Conservation (phyloP, 2,888 invertebrate species). For the Drosophila emarginata region DNA sequence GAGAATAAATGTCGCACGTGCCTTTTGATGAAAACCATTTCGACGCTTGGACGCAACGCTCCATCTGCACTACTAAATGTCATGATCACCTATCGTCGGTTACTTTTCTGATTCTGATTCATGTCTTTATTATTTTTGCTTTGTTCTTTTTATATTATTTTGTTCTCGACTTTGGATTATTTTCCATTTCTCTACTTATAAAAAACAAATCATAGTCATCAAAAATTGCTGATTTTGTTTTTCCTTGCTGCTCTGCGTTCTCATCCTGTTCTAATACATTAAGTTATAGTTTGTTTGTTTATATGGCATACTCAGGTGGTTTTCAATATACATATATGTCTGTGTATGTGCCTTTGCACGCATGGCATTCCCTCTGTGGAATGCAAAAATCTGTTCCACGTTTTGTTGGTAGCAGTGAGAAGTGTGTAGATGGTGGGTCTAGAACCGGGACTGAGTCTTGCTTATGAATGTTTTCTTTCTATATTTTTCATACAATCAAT, state of each 20-base stretch:
- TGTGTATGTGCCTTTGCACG: background rate
- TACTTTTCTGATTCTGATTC: slow-evolving; percentile 57
- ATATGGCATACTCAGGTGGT: slow-evolving; percentile 68
- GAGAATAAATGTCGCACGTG: slow-evolving; percentile 54
- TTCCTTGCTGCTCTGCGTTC: background rate
- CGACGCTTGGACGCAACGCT: slow-evolving; percentile 56
- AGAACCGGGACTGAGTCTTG: background rate
- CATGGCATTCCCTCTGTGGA: slow-evolving; percentile 31
- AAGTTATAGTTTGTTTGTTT: slow-evolving; percentile 23
- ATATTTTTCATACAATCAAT: background rate
- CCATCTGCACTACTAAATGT: slow-evolving; percentile 57
- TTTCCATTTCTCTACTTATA: slow-evolving; percentile 10
- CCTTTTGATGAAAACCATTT: slow-evolving; percentile 60
- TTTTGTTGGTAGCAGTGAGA: slow-evolving; percentile 12
- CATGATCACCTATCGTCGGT: slow-evolving; percentile 58
- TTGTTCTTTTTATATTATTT: slow-evolving; percentile 43
- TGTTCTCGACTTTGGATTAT: slow-evolving; percentile 20
- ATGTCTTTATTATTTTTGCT: slow-evolving; percentile 44
- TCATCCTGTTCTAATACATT: slow-evolving; percentile 5
- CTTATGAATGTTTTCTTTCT: slow-evolving; percentile 46
- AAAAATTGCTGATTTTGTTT: slow-evolving; percentile 19
- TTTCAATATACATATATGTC: slow-evolving; percentile 20
- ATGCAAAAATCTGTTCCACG: slow-evolving; percentile 64
- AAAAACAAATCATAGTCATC: slow-evolving; percentile 7
- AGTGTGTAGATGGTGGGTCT: slow-evolving; percentile 16